Evolutionary conservation across 2,113 vertebrate species (phyloP), one percentile per base, ranked within the genome.

Genomic region (Mesembrinibis cayennensis): DNA sequence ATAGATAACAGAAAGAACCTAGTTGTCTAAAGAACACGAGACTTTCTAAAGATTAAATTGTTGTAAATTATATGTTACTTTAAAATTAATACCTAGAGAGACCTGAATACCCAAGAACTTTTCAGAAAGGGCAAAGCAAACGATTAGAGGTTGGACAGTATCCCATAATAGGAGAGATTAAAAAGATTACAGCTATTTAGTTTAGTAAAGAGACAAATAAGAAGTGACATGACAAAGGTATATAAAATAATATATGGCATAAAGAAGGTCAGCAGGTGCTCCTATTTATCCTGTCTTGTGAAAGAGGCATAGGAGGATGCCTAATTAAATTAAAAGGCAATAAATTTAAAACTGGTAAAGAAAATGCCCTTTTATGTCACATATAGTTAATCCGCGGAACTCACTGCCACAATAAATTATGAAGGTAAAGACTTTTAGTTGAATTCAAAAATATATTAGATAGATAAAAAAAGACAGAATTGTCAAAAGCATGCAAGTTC

Each of bases 301-400:
- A 96, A 95, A 93, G 81, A 97, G 91, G 86, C 84, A 82, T 71
- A 86, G 67, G 63, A 95, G 81, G 62, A 93, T 79, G 85, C 49
- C 58, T 95, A 94, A 97, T 95, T 91, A 69, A 91, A 96, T 96
- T 97, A 97, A 97, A 94, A 95, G 87, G 84, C 81, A 95, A 89
- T 95, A 91, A 94, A 97, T 96, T 82, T 47, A n/a, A 97, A 95
- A 96, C 92, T 82, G 20, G 61, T 92, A 94, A 91, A 95, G 89
- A 94, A 95, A 95, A 95, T 91, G 78, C 53, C 59, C 71, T 90
- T 95, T 96, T 88, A 91, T 95, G 93, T 97, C 94, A 95, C 20
- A 95, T 96, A 84, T 15, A 90, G 87, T 96, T 96, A 95, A 90
- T 96, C 96, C 74, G 58, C 0, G 26, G 73, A 95, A 88, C 70